Evolutionary conservation across 1,140 invertebrate genomes (phyloP).

Genomic region (Globodera ellingtonae): DNA sequence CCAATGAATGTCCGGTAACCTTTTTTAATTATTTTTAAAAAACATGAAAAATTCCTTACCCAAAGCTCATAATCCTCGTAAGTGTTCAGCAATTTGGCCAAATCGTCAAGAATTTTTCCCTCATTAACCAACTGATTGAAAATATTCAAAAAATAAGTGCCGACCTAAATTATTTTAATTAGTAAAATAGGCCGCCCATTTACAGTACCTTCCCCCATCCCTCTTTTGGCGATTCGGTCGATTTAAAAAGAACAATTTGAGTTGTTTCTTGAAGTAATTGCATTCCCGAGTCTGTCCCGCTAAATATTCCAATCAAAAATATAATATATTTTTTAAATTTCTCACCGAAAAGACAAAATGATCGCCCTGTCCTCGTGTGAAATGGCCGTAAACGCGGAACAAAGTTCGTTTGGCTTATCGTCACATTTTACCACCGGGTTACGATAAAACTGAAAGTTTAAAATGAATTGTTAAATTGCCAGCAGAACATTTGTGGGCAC

Average conservation of each 20-base stretch:
- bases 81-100: not conserved
- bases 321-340: not conserved
- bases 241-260: not conserved
- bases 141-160: conserved; percentile 12
- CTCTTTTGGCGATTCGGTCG: conserved; percentile 12
- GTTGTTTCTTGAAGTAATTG: conserved; percentile 16
- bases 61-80: conserved; percentile 26
- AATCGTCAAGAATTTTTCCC: not conserved
- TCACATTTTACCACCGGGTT: conserved; percentile 32
- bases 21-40: not conserved
- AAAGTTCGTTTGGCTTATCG: conserved; percentile 31
- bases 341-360: conserved; percentile 44
- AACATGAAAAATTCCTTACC: not conserved
- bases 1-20: conserved; percentile 37
- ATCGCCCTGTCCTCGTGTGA: conserved; percentile 43
- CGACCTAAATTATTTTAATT: conserved; percentile 8
- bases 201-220: conserved; percentile 15
- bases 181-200: not conserved
- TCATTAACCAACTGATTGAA: conserved; percentile 18
- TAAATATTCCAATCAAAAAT: not conserved
- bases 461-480: not conserved
- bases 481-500: not conserved
- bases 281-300: conserved; percentile 8
- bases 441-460: conserved; percentile 9
- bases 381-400: conserved; percentile 47